These are phyloP conservation scores for Brachynemurus nebulosus DNA, from an alignment of 2,888 invertebrate species.

Conservation along the genomic window DNA sequence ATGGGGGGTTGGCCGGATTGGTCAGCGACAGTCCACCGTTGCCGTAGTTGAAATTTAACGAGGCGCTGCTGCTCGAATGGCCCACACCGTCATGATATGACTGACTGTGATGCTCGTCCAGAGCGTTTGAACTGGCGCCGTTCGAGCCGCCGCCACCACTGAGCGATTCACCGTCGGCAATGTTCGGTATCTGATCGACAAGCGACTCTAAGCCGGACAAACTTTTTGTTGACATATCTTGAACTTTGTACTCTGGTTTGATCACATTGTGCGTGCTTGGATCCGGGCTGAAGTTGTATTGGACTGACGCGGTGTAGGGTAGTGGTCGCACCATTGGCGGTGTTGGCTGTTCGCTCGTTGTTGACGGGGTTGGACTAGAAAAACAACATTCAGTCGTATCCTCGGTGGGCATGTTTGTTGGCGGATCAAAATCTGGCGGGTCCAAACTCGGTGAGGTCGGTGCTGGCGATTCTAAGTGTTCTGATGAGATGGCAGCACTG, in stretches of 20 bases:
- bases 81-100: slow-evolving; percentile 21
- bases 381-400: slow-evolving; percentile 33
- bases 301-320: slow-evolving; percentile 25
- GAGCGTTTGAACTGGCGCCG: background rate
- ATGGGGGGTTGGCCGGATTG: slow-evolving; percentile 27
- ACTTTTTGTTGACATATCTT: slow-evolving; percentile 75
- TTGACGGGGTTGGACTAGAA: slow-evolving; percentile 32
- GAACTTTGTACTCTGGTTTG: slow-evolving; percentile 27
- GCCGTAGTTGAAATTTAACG: slow-evolving; percentile 23
- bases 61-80: slow-evolving; percentile 28
- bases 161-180: slow-evolving; percentile 52
- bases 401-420: slow-evolving; percentile 39
- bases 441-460: slow-evolving; percentile 53
- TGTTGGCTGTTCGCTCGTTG: slow-evolving; percentile 18
- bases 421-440: slow-evolving; percentile 63
- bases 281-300: slow-evolving; percentile 26
- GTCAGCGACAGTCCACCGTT: slow-evolving; percentile 28
- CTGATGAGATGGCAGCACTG: slow-evolving; percentile 61
- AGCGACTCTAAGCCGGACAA: slow-evolving; percentile 76
- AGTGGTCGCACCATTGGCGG: slow-evolving; percentile 21
- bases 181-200: slow-evolving; percentile 83
- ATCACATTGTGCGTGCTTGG: slow-evolving; percentile 24
- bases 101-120: slow-evolving; percentile 23
- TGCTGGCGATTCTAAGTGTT: slow-evolving; percentile 49
- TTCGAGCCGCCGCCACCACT: slow-evolving; percentile 11